Base-by-base conservation (phyloP, 2,797 vertebrate species). In the Pantherophis alleghaniensis region DNA sequence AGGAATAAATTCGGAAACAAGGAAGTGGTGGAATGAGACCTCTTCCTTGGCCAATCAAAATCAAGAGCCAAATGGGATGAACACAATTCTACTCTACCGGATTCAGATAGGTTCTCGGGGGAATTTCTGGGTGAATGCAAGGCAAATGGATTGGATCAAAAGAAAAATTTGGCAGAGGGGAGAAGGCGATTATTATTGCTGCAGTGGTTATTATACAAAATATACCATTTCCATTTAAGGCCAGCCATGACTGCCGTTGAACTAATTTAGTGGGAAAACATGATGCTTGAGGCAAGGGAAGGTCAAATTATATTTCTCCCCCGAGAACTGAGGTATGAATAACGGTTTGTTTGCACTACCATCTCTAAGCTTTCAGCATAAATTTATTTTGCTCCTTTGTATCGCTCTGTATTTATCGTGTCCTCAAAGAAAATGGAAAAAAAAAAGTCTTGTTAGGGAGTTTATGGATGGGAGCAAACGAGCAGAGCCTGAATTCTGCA, bases 1-100 rank as follows among this genome's bases (percentile, higher is more conserved):
- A 94, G 97, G 96, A 96, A 92, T 95, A 93, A 94, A 93, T 0
- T 87, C 93, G 55, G 92, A 95, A 95, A 96, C 94, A 93, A 94
- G 96, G 96, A 94, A 87, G 42, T 2, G 42, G 88, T 18, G 47
- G 89, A 96, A 93, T 91, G 96, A 94, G 96, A 93, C 92, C 90
- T 93, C 92, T n/a, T 42, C 93, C 90, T 94, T 94, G 61, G 32
- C 91, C 91, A 94, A 91, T 5, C 16, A 1, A 95, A 92, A 0
- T 0, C 9, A n/a, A 63, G 94, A 94, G 88, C 93, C 24, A 18
- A 42, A 88, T 89, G 94, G 94, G 94, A 92, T 93, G 59, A 91
- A 60, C 37, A 2, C 90, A 91, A 91, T 61, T 5, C 2, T 66
- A 18, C 51, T 42, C 60, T 42, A 10, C 92, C 55, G 5, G 86